Base-by-base conservation (phyloP, 2,113 vertebrate genomes). In the Seriola aureovittata region DNA sequence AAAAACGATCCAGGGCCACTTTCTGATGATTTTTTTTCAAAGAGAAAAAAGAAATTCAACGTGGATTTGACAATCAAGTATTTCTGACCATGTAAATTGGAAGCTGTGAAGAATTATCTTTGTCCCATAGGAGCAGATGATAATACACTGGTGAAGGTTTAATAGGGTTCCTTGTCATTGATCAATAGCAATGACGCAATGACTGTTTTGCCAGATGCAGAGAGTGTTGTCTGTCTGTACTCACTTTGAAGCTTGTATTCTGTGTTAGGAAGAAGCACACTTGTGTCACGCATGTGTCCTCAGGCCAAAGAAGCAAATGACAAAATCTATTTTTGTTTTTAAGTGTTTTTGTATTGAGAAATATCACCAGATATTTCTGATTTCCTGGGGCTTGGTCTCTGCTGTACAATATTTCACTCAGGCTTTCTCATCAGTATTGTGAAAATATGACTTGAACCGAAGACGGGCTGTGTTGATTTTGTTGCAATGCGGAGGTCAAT, bases 171-270 rank as follows among this genome's bases (percentile, higher is more conserved):
- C 55, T 67, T 78, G 36, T 62, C 66, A 44, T 13, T 82, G 75
- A 86, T 67, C 70, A 82, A 9, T 12, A 64, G 38, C 11, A 71
- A 29, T 57, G 46, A 66, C 2, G 19, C 1, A 48, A 54, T 52
- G 25, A 59, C 46, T 62, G 36, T 23, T 79, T 60, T 71, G 9
- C 85, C 84, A 84, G 73, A 72, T 76, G n/a, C 21, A 60, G 32
- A 75, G 38, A 66, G 11, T 50, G 64, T 48, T 67, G 25, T 48
- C 19, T 36, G 70, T 71, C 42, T 72, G 16, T 36, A 55, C 0
- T 74, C 52, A 34, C 71, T 59, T 57, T 58, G 34, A 76, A 60
- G 68, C 63, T 87, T 38, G 7, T 63, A 42, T 71, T 80, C 36
- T 70, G 46, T 67, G 50, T 64, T 69, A 40, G 32, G 65, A 52